A percentile compares a stretch with the other conserved stretches of the same genome.
These are phyloP conservation scores for Dascyllus trimaculatus DNA, from an alignment of 2,113 vertebrate genomes.

Conservation along the genomic window DNA sequence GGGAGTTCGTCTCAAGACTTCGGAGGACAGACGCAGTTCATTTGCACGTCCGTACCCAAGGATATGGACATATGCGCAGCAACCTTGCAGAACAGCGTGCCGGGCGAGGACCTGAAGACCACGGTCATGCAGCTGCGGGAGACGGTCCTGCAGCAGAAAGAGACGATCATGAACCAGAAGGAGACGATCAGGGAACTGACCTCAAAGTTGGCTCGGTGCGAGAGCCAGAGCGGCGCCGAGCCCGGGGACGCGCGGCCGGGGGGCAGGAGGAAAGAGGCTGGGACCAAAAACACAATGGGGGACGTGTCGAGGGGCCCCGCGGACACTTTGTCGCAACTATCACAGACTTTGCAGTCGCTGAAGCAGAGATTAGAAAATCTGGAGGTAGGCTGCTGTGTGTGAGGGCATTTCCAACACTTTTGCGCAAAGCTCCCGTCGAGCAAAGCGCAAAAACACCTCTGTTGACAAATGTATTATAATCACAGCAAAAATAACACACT, in stretches of 20 bases:
- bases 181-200: slow-evolving; percentile 97
- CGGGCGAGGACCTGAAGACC: slow-evolving; percentile 91
- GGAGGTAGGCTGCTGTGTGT: slow-evolving; percentile 87
- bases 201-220: slow-evolving; percentile 94
- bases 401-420: slow-evolving; percentile 15
- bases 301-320: slow-evolving; percentile 93
- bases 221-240: slow-evolving; percentile 91
- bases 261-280: slow-evolving; percentile 85
- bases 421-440: slow-evolving; percentile 14
- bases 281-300: slow-evolving; percentile 94
- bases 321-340: slow-evolving; percentile 94
- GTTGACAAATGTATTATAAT: not conserved
- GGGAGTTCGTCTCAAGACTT: slow-evolving; percentile 87
- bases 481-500: too few relatives aligned
- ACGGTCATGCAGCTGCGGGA: slow-evolving; percentile 95
- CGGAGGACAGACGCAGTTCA: slow-evolving; percentile 93
- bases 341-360: slow-evolving; percentile 95
- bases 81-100: slow-evolving; percentile 89
- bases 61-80: slow-evolving; percentile 96
- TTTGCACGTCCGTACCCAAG: slow-evolving; percentile 97
- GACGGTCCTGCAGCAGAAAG: slow-evolving; percentile 96
- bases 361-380: slow-evolving; percentile 95
- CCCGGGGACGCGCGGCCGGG: slow-evolving; percentile 84
- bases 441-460: not conserved
- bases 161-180: slow-evolving; percentile 97